Evolutionary conservation across 2,113 vertebrate species (phyloP).

Genomic region (Neoarius graeffei): DNA sequence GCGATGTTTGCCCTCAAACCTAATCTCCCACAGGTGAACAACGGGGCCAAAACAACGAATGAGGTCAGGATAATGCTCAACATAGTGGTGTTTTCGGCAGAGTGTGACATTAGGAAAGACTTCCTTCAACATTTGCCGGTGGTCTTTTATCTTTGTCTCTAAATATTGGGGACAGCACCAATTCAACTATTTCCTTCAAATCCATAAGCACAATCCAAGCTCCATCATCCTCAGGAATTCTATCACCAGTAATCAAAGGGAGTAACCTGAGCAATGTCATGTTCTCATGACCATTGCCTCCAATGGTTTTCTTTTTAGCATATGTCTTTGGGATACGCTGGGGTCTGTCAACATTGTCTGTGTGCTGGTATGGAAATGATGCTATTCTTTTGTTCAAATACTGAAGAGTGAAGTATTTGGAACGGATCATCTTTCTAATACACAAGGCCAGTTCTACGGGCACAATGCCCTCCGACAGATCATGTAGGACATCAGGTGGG

Average conservation of each 20-base stretch:
- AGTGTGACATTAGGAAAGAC: slow-evolving; percentile 38
- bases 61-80: slow-evolving; percentile 46
- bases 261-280: slow-evolving; percentile 20
- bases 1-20: slow-evolving; percentile 32
- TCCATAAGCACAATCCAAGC: slow-evolving; percentile 45
- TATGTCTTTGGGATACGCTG: slow-evolving; percentile 32
- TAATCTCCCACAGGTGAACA: slow-evolving; percentile 46
- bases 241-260: slow-evolving; percentile 16
- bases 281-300: slow-evolving; percentile 29
- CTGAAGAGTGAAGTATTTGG: slow-evolving; percentile 43
- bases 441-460: slow-evolving; percentile 47
- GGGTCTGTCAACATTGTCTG: slow-evolving; percentile 45
- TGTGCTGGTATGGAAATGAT: slow-evolving; percentile 49
- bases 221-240: slow-evolving; percentile 13
- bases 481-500: not conserved
- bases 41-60: slow-evolving; percentile 43
- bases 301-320: slow-evolving; percentile 27
- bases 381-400: slow-evolving; percentile 31
- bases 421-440: slow-evolving; percentile 29
- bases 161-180: slow-evolving; percentile 24
- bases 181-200: slow-evolving; percentile 28
- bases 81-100: not conserved
- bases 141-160: slow-evolving; percentile 18
- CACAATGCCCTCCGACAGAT: not conserved
- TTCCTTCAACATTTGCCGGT: slow-evolving; percentile 28